These are phyloP conservation scores for Eretmocerus hayati DNA, from an alignment of 2,888 invertebrate species.

Conservation along the genomic window DNA sequence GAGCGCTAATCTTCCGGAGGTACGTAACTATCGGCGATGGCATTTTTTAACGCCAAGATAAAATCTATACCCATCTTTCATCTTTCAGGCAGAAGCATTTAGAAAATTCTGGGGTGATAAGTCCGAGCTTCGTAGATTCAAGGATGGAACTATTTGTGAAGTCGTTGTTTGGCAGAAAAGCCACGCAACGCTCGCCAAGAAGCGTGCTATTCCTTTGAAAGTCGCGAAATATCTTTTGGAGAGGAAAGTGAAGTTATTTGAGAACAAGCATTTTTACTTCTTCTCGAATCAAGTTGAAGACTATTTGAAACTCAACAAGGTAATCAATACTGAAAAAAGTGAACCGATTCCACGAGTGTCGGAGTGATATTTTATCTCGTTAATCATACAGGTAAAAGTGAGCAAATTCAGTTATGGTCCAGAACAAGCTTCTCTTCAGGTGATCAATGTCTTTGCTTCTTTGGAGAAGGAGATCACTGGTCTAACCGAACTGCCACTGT, in stretches of 20 bases:
- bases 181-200: conserved; percentile 54
- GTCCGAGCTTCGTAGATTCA: conserved; percentile 82
- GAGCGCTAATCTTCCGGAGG: conserved; percentile 66
- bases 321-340: too few species aligned
- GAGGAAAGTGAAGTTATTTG: conserved; percentile 48
- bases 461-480: conserved; percentile 63
- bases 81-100: conserved; percentile 49
- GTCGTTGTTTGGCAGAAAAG: conserved; percentile 73
- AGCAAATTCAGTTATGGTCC: conserved; percentile 52
- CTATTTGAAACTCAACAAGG: conserved; percentile 49
- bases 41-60: too few species aligned
- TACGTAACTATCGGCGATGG: conserved; percentile 59
- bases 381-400: conserved; percentile 40
- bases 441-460: conserved; percentile 61
- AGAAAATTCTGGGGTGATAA: conserved; percentile 83
- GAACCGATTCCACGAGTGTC: too few species aligned
- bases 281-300: conserved; percentile 62
- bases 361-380: too few species aligned
- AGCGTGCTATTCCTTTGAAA: conserved; percentile 61
- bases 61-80: too few species aligned
- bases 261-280: conserved; percentile 48
- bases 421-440: conserved; percentile 60
- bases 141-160: conserved; percentile 86
- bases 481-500: conserved; percentile 68
- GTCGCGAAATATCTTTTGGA: conserved; percentile 62